Evolutionary conservation across 2,113 vertebrate species (phyloP).

Genomic region (Gobiocypris rarus): DNA sequence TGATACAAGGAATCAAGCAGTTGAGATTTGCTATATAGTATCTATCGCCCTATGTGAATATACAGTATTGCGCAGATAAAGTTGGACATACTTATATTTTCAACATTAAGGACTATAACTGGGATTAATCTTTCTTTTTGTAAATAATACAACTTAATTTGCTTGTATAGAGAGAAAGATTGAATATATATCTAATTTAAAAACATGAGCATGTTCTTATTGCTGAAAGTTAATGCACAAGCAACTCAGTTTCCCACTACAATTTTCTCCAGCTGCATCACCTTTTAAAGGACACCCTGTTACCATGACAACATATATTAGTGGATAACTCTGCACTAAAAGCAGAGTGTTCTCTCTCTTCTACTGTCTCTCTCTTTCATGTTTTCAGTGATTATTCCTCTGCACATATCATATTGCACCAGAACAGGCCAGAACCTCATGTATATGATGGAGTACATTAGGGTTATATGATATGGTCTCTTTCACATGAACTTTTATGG

Average conservation of each 20-base stretch:
- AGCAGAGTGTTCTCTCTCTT: background rate
- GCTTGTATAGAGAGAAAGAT: background rate
- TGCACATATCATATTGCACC: constrained; percentile 6
- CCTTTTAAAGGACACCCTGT: background rate
- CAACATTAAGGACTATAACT: no score
- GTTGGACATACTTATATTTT: no score
- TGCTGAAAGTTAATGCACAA: background rate
- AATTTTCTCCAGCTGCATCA: background rate
- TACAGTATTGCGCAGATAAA: no score
- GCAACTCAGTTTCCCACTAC: background rate
- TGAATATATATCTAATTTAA: background rate
- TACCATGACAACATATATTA: constrained; percentile 18
- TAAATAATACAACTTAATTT: no score
- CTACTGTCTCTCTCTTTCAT: background rate
- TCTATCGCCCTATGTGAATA: no score
- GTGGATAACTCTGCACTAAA: background rate
- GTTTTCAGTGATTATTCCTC: background rate
- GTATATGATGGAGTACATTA: constrained; percentile 9
- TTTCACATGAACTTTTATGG: background rate
- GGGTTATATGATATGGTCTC: background rate
- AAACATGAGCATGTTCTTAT: background rate
- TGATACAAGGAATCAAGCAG: no score
- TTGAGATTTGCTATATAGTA: no score
- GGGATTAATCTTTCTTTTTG: no score
- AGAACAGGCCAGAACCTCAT: background rate